These are phyloP conservation scores for Drosophila hamatofila DNA, from an alignment of 2,888 invertebrate genomes.

Conservation along the genomic window DNA sequence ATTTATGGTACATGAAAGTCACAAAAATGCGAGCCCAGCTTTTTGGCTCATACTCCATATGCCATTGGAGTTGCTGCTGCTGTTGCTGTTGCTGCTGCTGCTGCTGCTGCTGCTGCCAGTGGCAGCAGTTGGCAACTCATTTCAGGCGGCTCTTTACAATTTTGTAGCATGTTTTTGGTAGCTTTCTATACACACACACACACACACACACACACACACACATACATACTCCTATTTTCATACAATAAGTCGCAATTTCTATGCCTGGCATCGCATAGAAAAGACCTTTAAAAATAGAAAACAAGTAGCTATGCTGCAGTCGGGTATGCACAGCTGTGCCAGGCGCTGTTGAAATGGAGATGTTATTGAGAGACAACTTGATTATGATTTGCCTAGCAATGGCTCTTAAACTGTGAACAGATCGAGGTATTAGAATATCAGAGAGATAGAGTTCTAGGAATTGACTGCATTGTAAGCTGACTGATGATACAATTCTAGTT, in stretches of 20 bases:
- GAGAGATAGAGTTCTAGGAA: too few species aligned
- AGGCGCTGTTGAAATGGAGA: neutral
- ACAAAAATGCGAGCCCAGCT: conserved; percentile 70
- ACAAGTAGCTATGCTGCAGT: neutral
- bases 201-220: conserved; percentile 15
- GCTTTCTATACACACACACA: conserved; percentile 21
- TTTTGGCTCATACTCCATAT: conserved; percentile 25
- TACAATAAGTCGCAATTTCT: conserved; percentile 54
- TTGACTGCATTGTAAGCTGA: neutral
- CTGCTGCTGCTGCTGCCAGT: conserved; percentile 25
- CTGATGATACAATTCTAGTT: neutral
- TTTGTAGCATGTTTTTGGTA: conserved; percentile 60
- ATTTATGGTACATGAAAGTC: conserved; percentile 81
- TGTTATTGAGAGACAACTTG: neutral
- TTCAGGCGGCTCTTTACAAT: conserved; percentile 63
- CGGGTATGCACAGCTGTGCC: neutral
- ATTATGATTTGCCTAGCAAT: neutral
- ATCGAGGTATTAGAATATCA: neutral
- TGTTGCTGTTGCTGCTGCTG: conserved; percentile 22
- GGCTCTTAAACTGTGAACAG: neutral
- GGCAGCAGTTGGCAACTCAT: conserved; percentile 27
- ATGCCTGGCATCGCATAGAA: conserved; percentile 35
- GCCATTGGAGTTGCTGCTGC: conserved; percentile 26
- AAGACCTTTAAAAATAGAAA: conserved; percentile 3
- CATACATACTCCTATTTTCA: neutral